Base-by-base conservation (phyloP, 1,140 invertebrate genomes). In the Drosophila ercepeae region DNA sequence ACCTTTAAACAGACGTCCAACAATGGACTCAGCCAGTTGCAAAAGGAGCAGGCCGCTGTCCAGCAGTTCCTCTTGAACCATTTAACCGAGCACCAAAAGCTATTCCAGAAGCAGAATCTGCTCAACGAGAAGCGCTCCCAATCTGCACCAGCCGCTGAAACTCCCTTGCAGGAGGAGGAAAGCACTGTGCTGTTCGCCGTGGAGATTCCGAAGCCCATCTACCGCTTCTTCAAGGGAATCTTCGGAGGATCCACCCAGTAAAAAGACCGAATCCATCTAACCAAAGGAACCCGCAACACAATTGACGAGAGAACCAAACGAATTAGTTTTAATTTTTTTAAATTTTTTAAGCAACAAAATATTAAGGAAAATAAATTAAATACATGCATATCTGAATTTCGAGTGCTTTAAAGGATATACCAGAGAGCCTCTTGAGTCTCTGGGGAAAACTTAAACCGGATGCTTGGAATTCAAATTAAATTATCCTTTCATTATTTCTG, bases 141-240 rank as follows among this genome's bases (percentile, higher is more conserved):
- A 9, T 60, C 75, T 0, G 7, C 51, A 2, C 0, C 11, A 19
- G 19, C n/a, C 29, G 36, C 25, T 23, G 51, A 6, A 9, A 14
- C 48, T 6, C 52, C 29, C 29, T n/a, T 36, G 5, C 29, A n/a
- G 6, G 42, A 39, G n/a, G 75, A 86, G 21, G 81, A 86, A 14
- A 75, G 58, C 21, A 45, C 76, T 6, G 81, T 84, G 0, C 52
- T 84, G 5, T 84, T 84, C 9, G 81, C 81, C 41, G 81, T 84
- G 19, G 81, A 84, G 52, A 84, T 84, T 19, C 81, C 81, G 0
- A 86, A 84, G 13, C 73, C 81, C 32, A 84, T 86, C 25, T 84
- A 86, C 41, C 81, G 81, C 19, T 84, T 84, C 55, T 84, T 84
- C 27, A 84, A 81, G 19, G 75, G 72, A 3, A 61, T 84, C 45